Conservation (phyloP, 1,140 invertebrate species). For the Brachionus koreanus region DNA sequence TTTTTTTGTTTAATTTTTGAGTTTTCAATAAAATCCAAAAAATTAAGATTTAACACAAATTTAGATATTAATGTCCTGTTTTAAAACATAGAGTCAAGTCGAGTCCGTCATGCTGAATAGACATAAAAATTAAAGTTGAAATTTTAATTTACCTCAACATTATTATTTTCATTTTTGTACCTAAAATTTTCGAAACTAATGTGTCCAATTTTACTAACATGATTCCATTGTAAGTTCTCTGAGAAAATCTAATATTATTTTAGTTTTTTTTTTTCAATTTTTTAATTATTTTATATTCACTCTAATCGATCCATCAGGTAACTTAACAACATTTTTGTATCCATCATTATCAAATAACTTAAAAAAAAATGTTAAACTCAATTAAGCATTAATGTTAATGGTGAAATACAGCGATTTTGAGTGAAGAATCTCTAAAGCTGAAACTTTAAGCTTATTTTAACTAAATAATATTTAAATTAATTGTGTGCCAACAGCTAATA, state of each 20-base stretch:
- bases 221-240: background rate
- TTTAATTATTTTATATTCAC: background rate
- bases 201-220: background rate
- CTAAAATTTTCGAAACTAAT: constrained; percentile 26
- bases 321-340: background rate
- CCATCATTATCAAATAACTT: constrained; percentile 2
- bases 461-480: background rate
- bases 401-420: background rate
- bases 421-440: background rate
- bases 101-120: background rate
- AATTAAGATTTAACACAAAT: no score
- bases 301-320: constrained; percentile 17
- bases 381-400: background rate
- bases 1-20: background rate
- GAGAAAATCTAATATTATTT: constrained; percentile 6
- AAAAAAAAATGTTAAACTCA: background rate
- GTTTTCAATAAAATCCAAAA: no score
- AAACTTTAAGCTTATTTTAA: background rate
- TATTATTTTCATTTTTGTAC: constrained; percentile 33
- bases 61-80: background rate
- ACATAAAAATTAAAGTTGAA: background rate
- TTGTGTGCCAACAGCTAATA: background rate
- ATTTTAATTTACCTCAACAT: background rate
- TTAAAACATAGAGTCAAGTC: background rate
- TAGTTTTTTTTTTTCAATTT: background rate